Conservation (phyloP, 2,888 invertebrate genomes). For the Pterostichus madidus region DNA sequence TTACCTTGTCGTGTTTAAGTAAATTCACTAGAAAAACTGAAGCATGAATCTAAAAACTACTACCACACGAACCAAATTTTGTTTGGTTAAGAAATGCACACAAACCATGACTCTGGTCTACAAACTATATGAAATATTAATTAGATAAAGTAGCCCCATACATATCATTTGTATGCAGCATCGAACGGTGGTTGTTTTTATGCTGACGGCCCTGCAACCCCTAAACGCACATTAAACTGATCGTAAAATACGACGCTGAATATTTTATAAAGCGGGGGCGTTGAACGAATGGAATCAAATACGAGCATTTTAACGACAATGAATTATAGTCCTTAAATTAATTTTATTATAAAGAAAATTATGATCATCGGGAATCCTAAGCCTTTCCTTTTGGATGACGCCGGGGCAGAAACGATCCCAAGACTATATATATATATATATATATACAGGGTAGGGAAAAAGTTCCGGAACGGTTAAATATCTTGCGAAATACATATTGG, state of each 20-base stretch:
- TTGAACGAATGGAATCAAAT: background rate
- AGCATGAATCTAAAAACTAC: background rate
- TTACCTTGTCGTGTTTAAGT: background rate
- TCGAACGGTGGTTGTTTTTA: slow-evolving; percentile 2
- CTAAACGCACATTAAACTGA: slow-evolving; percentile 19
- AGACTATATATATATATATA: too few species aligned
- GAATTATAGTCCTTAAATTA: background rate
- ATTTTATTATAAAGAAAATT: too few species aligned
- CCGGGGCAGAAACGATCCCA: too few species aligned
- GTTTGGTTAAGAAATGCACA: background rate
- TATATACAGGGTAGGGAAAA: too few species aligned
- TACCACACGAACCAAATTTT: background rate
- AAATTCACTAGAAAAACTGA: background rate
- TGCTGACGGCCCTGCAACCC: slow-evolving; percentile 1
- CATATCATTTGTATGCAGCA: background rate
- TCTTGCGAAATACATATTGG: too few species aligned
- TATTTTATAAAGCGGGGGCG: slow-evolving; percentile 13
- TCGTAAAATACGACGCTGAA: slow-evolving; percentile 16
- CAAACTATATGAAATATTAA: slow-evolving; percentile 10
- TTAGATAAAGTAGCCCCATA: background rate
- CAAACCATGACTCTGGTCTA: background rate
- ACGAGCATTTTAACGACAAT: background rate
- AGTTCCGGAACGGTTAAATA: too few species aligned
- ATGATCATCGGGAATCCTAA: too few species aligned
- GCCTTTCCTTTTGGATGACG: too few species aligned